Conservation (phyloP, 2,888 invertebrate genomes). For the Andrena flavipes region DNA sequence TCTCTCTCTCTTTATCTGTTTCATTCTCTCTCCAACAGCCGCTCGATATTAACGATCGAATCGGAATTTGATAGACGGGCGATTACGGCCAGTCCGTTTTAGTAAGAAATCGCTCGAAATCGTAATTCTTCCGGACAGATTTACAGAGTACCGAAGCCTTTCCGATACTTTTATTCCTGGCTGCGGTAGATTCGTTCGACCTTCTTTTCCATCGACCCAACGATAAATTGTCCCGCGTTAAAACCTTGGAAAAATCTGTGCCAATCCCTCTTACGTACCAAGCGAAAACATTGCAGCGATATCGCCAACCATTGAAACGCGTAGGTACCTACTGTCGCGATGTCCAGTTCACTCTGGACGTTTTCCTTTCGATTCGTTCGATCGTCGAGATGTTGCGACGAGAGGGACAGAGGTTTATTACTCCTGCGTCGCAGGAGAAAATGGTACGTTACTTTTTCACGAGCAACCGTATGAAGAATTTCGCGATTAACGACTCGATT, state of each 20-base stretch:
- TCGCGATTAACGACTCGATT: constrained; percentile 6
- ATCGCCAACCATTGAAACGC: constrained; percentile 26
- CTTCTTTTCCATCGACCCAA: constrained; percentile 56
- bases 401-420: neutral
- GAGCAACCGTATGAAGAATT: neutral
- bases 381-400: too few relatives aligned
- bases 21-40: too few relatives aligned
- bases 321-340: neutral
- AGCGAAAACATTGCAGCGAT: constrained; percentile 31
- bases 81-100: neutral
- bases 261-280: constrained; percentile 61
- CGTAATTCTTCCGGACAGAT: constrained; percentile 32
- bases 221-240: constrained; percentile 54
- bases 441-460: neutral
- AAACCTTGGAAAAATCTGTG: constrained; percentile 66
- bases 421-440: neutral
- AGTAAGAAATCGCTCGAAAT: constrained; percentile 21
- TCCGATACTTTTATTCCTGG: constrained; percentile 44
- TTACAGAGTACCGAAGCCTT: constrained; percentile 58
- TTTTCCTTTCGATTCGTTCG: neutral
- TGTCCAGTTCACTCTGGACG: neutral
- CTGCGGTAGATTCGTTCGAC: constrained; percentile 46
- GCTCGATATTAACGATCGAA: constrained; percentile 4
- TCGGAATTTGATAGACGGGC: neutral
- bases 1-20: neutral